Conservation (phyloP, 2,888 invertebrate species). For the Drosophila pegasa region DNA sequence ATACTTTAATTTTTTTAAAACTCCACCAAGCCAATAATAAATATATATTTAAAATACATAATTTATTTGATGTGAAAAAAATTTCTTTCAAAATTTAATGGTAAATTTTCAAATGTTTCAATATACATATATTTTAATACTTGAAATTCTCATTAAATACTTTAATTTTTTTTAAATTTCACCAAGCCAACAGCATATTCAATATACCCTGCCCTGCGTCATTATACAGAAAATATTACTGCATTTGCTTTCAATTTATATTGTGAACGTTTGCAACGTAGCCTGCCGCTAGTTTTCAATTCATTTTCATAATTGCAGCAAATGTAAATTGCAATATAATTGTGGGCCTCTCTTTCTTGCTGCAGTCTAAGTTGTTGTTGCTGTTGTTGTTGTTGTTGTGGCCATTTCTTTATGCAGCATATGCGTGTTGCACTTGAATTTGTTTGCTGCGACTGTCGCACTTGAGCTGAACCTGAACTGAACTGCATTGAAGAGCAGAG, state of each 20-base stretch:
- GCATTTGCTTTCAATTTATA: constrained; percentile 72
- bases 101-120: no score
- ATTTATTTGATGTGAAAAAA: no score
- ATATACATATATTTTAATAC: no score
- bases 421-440: constrained; percentile 81
- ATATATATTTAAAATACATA: no score
- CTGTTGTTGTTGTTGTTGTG: constrained; percentile 16
- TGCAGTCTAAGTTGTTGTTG: background rate
- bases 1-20: background rate
- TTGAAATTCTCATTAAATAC: background rate
- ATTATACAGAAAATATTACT: constrained; percentile 29
- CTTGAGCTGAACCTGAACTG: constrained; percentile 64
- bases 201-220: constrained; percentile 5
- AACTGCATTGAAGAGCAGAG: constrained; percentile 12
- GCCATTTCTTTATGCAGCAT: constrained; percentile 61
- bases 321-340: constrained; percentile 79
- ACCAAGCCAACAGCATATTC: background rate
- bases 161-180: background rate
- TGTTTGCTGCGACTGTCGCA: constrained; percentile 76
- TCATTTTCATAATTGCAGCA: constrained; percentile 81
- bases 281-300: constrained; percentile 70
- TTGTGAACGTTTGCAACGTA: constrained; percentile 34
- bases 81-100: no score
- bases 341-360: constrained; percentile 31
- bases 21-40: background rate